These are phyloP conservation scores for Boloria selene DNA, from an alignment of 2,888 invertebrate species.

Conservation along the genomic window DNA sequence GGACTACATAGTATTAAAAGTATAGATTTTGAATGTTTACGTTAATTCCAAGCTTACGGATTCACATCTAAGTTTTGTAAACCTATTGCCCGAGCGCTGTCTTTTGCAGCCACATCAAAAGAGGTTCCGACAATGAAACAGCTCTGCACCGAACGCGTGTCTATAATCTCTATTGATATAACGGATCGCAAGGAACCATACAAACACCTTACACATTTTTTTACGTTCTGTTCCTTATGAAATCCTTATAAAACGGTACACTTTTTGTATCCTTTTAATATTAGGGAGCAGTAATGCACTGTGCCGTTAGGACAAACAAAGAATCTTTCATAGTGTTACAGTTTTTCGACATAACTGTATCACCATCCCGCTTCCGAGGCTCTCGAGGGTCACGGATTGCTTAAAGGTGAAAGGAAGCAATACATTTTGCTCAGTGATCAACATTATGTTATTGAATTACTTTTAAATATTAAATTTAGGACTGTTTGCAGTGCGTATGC, in stretches of 20 bases:
- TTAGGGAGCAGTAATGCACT: constrained; percentile 65
- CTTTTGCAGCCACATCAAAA: constrained; percentile 79
- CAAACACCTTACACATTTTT: constrained; percentile 75
- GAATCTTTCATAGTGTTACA: constrained; percentile 70
- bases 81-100: constrained; percentile 60
- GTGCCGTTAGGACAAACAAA: constrained; percentile 72
- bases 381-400: constrained; percentile 50
- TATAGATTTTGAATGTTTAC: background rate
- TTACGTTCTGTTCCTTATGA: constrained; percentile 55
- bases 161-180: constrained; percentile 80
- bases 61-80: constrained; percentile 61
- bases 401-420: constrained; percentile 81
- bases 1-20: background rate
- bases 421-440: constrained; percentile 74
- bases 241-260: constrained; percentile 73
- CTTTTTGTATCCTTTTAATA: constrained; percentile 66
- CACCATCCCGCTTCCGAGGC: constrained; percentile 62
- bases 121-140: constrained; percentile 62
- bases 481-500: constrained; percentile 71
- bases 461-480: constrained; percentile 71
- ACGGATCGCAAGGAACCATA: constrained; percentile 69
- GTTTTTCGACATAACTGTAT: constrained; percentile 78
- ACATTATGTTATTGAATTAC: constrained; percentile 82
- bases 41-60: constrained; percentile 45
- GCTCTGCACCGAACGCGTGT: constrained; percentile 71